phyloP scores from a whole-genome alignment of 2,113 vertebrate genomes.

The Saccopteryx leptura region DNA sequence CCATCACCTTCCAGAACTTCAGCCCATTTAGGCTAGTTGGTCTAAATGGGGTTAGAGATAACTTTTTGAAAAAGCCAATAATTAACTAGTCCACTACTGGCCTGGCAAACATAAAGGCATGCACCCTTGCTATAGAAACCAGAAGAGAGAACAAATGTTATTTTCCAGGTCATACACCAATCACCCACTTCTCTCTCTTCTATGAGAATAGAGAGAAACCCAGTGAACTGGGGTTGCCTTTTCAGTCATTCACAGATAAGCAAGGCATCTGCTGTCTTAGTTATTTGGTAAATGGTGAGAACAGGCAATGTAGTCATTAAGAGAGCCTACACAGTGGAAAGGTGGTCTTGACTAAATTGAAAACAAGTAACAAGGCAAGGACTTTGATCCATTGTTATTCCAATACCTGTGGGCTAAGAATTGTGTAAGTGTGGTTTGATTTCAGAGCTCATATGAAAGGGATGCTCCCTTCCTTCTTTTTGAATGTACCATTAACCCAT shows the following conservation, averaged over 20 bases:
- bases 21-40: background rate
- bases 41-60: background rate
- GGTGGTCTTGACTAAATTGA: background rate
- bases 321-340: background rate
- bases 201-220: background rate
- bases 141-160: background rate
- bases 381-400: background rate
- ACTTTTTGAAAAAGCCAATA: background rate
- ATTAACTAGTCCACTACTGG: background rate
- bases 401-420: background rate
- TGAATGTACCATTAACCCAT: background rate
- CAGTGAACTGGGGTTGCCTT: background rate
- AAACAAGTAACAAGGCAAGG: background rate
- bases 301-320: background rate
- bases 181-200: too few species aligned
- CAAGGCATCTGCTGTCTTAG: background rate
- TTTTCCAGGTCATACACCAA: background rate
- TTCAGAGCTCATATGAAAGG: background rate
- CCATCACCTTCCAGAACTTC: background rate
- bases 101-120: background rate
- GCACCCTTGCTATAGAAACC: fast-evolving
- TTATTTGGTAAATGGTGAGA: background rate
- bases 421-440: background rate
- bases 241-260: background rate
- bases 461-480: background rate